A percentile compares a stretch with the other conserved stretches of the same genome.
phyloP scores from a whole-genome alignment of 2,113 vertebrate genomes.

The Alosa alosa region DNA sequence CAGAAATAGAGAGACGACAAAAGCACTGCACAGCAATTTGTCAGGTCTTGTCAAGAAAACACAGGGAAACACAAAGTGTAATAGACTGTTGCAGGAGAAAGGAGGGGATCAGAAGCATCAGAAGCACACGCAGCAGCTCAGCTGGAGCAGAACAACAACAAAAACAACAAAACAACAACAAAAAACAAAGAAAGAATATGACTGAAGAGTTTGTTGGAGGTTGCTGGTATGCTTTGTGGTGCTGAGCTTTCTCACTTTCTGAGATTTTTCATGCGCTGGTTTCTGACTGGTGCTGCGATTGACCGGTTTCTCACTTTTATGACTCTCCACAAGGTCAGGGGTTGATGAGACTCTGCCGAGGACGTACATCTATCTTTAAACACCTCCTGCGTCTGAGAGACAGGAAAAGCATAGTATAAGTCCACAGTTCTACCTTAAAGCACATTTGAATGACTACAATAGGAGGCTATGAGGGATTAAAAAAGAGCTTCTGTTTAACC shows the following conservation, averaged over 20 bases:
- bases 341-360: neutral
- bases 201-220: neutral
- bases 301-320: neutral
- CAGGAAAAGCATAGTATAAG: neutral
- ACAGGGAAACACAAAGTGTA: neutral
- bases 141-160: neutral
- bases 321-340: neutral
- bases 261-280: too few relatives aligned
- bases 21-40: neutral
- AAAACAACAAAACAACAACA: neutral
- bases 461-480: neutral
- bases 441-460: neutral
- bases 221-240: neutral
- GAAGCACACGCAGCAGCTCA: neutral
- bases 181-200: neutral
- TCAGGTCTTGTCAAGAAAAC: slow-evolving; percentile 11
- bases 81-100: neutral
- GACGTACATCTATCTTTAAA: slow-evolving; percentile 4
- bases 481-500: neutral
- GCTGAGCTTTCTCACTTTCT: neutral
- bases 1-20: slow-evolving; percentile 16
- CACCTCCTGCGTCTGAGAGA: neutral
- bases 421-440: neutral
- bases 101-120: neutral
- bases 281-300: neutral